These are phyloP conservation scores for Aphelenchoides fujianensis DNA, from an alignment of 1,140 invertebrate species.

Conservation along the genomic window DNA sequence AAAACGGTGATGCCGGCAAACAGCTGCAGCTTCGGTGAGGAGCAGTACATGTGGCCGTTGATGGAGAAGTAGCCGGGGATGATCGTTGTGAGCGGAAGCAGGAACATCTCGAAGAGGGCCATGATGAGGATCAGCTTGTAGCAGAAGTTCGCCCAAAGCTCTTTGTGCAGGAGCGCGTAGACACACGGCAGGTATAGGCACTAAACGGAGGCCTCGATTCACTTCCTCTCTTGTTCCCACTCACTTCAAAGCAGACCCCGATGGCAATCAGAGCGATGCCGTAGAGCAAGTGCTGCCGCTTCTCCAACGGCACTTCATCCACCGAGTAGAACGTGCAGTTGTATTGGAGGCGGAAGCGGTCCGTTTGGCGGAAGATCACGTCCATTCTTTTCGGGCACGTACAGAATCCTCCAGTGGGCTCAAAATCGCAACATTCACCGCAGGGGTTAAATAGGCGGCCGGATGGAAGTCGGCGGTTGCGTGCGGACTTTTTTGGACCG, in stretches of 20 bases:
- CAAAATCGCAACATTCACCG: constrained; percentile 3
- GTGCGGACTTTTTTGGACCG: too few relatives aligned
- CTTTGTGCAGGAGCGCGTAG: background rate
- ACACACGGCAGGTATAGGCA: background rate
- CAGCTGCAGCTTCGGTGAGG: background rate
- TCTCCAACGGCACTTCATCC: constrained; percentile 30
- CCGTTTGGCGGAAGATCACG: constrained; percentile 34
- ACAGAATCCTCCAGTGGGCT: too few relatives aligned
- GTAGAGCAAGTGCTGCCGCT: constrained; percentile 23
- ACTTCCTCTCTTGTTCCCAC: background rate
- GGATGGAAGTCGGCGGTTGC: background rate
- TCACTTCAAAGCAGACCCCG: background rate
- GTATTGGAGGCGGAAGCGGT: constrained; percentile 23
- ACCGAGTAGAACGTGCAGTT: constrained; percentile 32
- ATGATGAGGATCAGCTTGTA: constrained; percentile 8
- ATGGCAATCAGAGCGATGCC: background rate
- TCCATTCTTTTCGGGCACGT: constrained; percentile 1
- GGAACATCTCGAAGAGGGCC: background rate
- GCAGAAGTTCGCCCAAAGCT: background rate
- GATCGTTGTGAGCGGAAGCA: background rate
- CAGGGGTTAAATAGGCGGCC: background rate
- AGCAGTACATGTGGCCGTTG: constrained; percentile 4
- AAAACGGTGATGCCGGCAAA: background rate
- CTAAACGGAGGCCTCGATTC: background rate
- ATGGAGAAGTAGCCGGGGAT: background rate